These are phyloP conservation scores for Meteorus colon DNA, from an alignment of 2,888 invertebrate species.

Conservation along the genomic window DNA sequence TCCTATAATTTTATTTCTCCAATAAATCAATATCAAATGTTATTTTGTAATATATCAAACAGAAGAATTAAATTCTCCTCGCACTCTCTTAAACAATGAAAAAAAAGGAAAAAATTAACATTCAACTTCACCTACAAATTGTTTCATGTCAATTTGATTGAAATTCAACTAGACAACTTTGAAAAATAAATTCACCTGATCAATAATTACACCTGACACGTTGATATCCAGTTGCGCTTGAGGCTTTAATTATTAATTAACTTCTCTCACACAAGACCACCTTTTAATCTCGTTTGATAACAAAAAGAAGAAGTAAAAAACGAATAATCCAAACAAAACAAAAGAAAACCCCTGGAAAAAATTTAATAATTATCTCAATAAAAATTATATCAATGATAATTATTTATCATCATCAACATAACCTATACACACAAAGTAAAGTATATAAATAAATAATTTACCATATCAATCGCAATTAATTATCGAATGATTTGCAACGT, in stretches of 20 bases:
- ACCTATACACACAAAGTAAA: not conserved
- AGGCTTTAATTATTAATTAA: slow-evolving; percentile 63
- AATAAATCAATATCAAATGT: too few species aligned
- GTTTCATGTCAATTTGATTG: not conserved
- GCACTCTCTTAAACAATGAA: too few species aligned
- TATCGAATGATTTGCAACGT: slow-evolving; percentile 43
- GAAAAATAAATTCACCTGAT: not conserved
- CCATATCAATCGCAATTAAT: slow-evolving; percentile 45
- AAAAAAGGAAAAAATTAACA: too few species aligned
- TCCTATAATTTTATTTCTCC: too few species aligned
- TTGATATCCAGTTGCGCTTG: not conserved
- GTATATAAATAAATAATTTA: not conserved
- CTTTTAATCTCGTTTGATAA: not conserved
- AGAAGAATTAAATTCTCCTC: too few species aligned
- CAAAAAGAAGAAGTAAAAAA: too few species aligned
- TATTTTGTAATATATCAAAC: too few species aligned
- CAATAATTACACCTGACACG: not conserved
- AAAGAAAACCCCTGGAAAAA: too few species aligned
- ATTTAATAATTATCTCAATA: too few species aligned
- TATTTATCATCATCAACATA: not conserved
- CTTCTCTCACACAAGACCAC: slow-evolving; percentile 50
- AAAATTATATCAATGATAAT: not conserved
- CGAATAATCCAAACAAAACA: too few species aligned
- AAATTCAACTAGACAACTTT: not conserved
- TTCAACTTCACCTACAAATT: too few species aligned